Base-by-base conservation (phyloP, 92 coral and sea anemone species). In the Pocillopora meandrina region DNA sequence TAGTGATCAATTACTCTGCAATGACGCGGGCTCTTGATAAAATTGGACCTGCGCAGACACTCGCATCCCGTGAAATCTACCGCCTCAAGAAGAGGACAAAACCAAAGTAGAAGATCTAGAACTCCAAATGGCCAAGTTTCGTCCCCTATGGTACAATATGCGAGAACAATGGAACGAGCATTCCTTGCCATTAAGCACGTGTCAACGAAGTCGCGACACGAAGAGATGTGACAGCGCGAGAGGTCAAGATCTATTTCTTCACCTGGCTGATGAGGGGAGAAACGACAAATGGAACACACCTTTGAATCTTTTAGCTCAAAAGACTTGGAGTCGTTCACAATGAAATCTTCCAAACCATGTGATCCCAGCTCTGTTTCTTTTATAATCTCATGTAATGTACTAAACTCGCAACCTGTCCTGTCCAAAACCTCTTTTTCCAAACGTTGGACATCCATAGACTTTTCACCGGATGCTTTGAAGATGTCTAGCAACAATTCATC, bases 401-500 rank as follows among this genome's bases (percentile, higher is more conserved):
- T 63, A 47, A 77, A 77, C 61, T 34, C 61, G 59, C 70, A 19
- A 6, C 82, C 82, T 23, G 82, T 77, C 63, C 71, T 42, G 18
- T 7, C 6, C 0, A n/a, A 9, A 16, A 77, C 56, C 61, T 47
- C 20, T 10, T 62, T 17, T 71, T 77, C 82, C 81, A 77, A 19
- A n/a, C 10, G 5, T 77, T 36, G 0, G 20, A 77, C 34, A 18
- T 12, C 3, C 34, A 59, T 57, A 5, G 26, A 31, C n/a, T 12
- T 56, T 9, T 36, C 9, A 36, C 69, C 33, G 36, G 81, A 61
- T 35, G 21, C 35, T 77, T 77, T 42, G 1, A 61, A 77, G 70
- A 77, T 77, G 14, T 77, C 81, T 70, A 77, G 10, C 60, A 77
- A 77, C 21, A 77, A 59, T 21, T 62, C 71, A 35, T 77, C 81